These are phyloP conservation scores for Clarias pachynema DNA, from an alignment of 2,797 vertebrate genomes.

Conservation along the genomic window DNA sequence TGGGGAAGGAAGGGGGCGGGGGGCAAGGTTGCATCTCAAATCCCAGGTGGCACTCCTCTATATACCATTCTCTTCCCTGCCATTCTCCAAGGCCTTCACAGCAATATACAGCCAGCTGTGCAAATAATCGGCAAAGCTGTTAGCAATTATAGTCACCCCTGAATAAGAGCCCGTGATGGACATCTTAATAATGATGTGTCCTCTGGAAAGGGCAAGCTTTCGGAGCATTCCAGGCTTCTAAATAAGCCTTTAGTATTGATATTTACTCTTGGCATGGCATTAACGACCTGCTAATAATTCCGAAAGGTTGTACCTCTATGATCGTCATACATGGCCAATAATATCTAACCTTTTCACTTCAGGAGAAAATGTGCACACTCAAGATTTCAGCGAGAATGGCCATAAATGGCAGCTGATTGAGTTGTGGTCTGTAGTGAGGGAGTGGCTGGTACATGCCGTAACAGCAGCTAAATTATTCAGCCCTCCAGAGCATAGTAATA, in stretches of 20 bases:
- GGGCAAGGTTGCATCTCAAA: slow-evolving; percentile 65
- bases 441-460: slow-evolving; percentile 57
- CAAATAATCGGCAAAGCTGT: slow-evolving; percentile 56
- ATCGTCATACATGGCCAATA: slow-evolving; percentile 52
- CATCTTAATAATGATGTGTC: slow-evolving; percentile 60
- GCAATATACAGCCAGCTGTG: slow-evolving; percentile 61
- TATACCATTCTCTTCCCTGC: slow-evolving; percentile 48
- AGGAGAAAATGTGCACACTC: slow-evolving; percentile 12
- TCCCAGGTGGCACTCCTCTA: slow-evolving; percentile 48
- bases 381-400: slow-evolving; percentile 51
- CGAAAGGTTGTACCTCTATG: slow-evolving; percentile 50
- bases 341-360: slow-evolving; percentile 53
- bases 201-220: slow-evolving; percentile 57
- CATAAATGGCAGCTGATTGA: slow-evolving; percentile 70
- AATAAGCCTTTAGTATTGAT: slow-evolving; percentile 59
- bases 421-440: slow-evolving; percentile 65
- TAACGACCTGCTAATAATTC: slow-evolving; percentile 64
- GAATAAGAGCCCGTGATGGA: slow-evolving; percentile 56
- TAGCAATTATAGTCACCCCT: slow-evolving; percentile 62
- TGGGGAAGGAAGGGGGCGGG: slow-evolving; percentile 55
- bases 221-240: slow-evolving; percentile 52
- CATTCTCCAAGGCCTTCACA: slow-evolving; percentile 54
- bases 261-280: slow-evolving; percentile 58
- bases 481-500: slow-evolving; percentile 74
- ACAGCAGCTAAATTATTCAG: slow-evolving; percentile 75